Percentiles rank a stretch among this genome's conserved stretches.
Evolutionary conservation across 1,140 invertebrate species (phyloP).

Genomic region (Diabrotica virgifera): DNA sequence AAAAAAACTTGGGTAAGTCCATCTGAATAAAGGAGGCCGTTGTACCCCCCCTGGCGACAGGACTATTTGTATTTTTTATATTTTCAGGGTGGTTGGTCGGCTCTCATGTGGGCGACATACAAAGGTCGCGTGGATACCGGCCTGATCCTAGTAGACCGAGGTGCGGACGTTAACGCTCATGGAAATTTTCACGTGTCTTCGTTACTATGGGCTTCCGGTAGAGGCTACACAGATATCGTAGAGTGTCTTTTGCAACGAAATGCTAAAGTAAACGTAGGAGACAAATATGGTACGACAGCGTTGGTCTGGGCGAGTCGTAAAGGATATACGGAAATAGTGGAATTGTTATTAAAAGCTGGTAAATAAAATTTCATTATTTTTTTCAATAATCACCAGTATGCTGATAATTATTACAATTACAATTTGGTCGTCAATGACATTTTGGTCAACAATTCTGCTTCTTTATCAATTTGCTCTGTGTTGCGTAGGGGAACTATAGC

Average conservation of each 20-base stretch:
- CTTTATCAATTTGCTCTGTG: too few species aligned
- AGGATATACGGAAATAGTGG: constrained; percentile 84
- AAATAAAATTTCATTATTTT: too few species aligned
- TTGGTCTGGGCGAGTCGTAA: constrained; percentile 93
- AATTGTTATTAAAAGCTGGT: constrained; percentile 76
- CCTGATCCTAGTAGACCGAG: constrained; percentile 75
- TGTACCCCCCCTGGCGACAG: too few species aligned
- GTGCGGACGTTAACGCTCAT: constrained; percentile 92
- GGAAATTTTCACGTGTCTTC: constrained; percentile 95
- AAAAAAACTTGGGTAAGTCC: too few species aligned
- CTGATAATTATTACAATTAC: too few species aligned
- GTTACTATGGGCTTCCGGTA: constrained; percentile 89
- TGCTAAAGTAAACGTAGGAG: constrained; percentile 88
- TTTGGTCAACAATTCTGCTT: too few species aligned
- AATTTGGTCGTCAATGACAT: too few species aligned
- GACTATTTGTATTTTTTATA: constrained; percentile 15
- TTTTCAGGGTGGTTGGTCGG: constrained; percentile 88
- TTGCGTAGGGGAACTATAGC: too few species aligned
- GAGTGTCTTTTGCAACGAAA: constrained; percentile 76
- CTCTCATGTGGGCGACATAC: constrained; percentile 97
- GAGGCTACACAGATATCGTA: constrained; percentile 84
- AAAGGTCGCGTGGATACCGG: constrained; percentile 83
- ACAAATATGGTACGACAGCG: constrained; percentile 96
- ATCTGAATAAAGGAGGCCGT: too few species aligned
- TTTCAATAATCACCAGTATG: too few species aligned